These are phyloP conservation scores for Orthosia gracilis DNA, from an alignment of 2,888 invertebrate genomes.

Conservation along the genomic window DNA sequence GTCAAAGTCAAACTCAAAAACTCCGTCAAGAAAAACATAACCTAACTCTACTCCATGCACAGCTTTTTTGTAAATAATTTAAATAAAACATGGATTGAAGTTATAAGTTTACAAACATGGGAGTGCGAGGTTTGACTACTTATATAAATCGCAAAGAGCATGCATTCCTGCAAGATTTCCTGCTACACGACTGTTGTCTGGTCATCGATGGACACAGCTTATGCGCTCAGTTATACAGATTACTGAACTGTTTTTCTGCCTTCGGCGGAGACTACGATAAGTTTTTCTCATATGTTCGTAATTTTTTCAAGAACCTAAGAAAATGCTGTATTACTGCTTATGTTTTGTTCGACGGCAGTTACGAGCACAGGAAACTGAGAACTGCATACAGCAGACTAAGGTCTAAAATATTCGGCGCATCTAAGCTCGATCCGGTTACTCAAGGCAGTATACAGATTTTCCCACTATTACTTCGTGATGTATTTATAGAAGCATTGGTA, in stretches of 20 bases:
- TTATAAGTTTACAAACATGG: conserved; percentile 89
- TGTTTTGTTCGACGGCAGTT: conserved; percentile 96
- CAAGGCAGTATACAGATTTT: conserved; percentile 92
- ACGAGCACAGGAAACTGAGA: conserved; percentile 93
- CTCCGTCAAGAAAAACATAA: conserved; percentile 40
- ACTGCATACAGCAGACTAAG: conserved; percentile 92
- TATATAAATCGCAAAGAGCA: conserved; percentile 93
- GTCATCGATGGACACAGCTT: conserved; percentile 96
- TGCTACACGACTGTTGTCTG: conserved; percentile 93
- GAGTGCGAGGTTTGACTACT: conserved; percentile 96
- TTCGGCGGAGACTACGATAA: conserved; percentile 97
- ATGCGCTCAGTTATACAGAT: conserved; percentile 93
- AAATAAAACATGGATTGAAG: background rate
- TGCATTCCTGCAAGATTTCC: conserved; percentile 92
- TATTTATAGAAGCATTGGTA: conserved; percentile 93
- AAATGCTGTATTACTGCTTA: conserved; percentile 94
- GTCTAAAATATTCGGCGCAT: conserved; percentile 91
- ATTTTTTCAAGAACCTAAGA: conserved; percentile 93
- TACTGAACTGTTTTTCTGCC: conserved; percentile 92
- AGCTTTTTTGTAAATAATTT: background rate
- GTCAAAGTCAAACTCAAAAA: conserved; percentile 25
- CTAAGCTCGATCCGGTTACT: conserved; percentile 90
- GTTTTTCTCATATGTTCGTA: conserved; percentile 92
- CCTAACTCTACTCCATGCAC: conserved; percentile 8
- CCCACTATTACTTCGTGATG: conserved; percentile 94